phyloP scores from a whole-genome alignment of 2,113 vertebrate genomes.

The Pelecanus crispus region DNA sequence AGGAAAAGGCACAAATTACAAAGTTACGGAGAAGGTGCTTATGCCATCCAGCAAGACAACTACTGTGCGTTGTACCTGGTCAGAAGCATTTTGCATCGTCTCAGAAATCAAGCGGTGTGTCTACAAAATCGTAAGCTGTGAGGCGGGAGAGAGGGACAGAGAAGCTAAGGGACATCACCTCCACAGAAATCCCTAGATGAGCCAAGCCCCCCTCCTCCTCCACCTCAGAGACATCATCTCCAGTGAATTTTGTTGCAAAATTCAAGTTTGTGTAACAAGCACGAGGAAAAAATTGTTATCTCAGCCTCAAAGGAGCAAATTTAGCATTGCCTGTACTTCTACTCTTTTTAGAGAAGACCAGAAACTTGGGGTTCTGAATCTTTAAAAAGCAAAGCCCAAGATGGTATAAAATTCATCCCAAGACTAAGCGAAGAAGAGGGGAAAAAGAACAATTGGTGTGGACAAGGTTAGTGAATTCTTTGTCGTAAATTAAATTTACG shows the following conservation, averaged over 20 bases:
- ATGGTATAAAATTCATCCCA: not conserved
- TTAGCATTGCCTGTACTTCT: not conserved
- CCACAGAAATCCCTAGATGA: not conserved
- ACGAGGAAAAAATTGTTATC: not conserved
- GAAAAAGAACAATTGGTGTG: not conserved
- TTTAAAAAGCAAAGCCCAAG: not conserved
- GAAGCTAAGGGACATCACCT: not conserved
- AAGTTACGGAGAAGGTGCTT: not conserved
- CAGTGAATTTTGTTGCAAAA: not conserved
- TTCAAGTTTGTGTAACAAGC: not conserved
- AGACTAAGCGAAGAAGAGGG: not conserved
- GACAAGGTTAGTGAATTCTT: not conserved
- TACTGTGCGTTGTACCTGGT: accelerated
- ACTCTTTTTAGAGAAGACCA: not conserved
- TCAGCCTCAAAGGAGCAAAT: not conserved
- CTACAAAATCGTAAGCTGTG: not conserved
- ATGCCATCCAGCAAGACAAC: not conserved
- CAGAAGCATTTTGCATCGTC: not conserved
- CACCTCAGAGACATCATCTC: not conserved
- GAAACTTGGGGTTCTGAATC: not conserved
- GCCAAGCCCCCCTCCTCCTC: not conserved
- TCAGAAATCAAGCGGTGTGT: not conserved
- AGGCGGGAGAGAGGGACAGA: not conserved
- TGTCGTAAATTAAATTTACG: not conserved
- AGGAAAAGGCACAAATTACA: not conserved